These are phyloP conservation scores for Vimba vimba DNA, from an alignment of 2,113 vertebrate genomes.

Conservation along the genomic window DNA sequence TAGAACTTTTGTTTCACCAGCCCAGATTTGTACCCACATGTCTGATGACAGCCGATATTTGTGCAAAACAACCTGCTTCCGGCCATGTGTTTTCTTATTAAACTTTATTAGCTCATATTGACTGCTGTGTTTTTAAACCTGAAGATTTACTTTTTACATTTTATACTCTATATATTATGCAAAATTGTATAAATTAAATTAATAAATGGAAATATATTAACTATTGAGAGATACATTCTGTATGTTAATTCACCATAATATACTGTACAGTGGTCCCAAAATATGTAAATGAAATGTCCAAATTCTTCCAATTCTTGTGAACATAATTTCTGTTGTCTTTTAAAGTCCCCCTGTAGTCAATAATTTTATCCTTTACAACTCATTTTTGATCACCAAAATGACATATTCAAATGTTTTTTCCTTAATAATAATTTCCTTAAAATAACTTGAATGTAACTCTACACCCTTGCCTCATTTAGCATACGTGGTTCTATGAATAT, in stretches of 20 bases:
- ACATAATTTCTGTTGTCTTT: neutral
- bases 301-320: neutral
- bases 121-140: neutral
- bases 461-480: no score
- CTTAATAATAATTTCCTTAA: no score
- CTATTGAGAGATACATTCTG: neutral
- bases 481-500: no score
- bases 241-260: neutral
- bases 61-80: slow-evolving; percentile 1
- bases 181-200: neutral
- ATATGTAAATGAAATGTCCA: neutral
- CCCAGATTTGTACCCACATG: neutral
- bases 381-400: no score
- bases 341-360: no score
- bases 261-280: neutral
- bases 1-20: slow-evolving; percentile 14
- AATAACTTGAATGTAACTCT: no score
- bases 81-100: neutral
- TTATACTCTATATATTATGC: neutral
- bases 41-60: neutral
- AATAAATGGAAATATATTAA: neutral
- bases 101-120: neutral
- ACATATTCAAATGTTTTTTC: no score
- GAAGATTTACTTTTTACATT: neutral
- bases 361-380: no score